These are phyloP conservation scores for Halictus ligatus DNA, from an alignment of 2,888 invertebrate species.

Conservation along the genomic window DNA sequence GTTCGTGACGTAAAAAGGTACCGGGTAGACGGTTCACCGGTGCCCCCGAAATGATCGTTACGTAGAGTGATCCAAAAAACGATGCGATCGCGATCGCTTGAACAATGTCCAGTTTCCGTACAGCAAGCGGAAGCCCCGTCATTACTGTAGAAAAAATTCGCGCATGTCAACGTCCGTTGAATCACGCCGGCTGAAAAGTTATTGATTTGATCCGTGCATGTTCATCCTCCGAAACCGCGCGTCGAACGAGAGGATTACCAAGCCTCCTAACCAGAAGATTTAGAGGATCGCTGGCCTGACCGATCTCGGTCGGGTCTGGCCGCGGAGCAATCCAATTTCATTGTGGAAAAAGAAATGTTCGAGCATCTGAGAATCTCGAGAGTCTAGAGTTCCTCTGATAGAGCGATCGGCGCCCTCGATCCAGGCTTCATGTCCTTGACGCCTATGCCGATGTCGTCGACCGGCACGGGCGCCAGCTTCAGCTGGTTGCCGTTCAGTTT, in stretches of 20 bases:
- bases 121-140: background rate
- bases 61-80: background rate
- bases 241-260: background rate
- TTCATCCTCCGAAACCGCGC: background rate
- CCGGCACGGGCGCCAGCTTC: conserved; percentile 88
- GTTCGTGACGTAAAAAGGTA: conserved; percentile 53
- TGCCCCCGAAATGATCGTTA: background rate
- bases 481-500: conserved; percentile 91
- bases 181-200: background rate
- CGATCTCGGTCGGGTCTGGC: background rate
- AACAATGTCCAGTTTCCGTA: background rate
- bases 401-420: conserved; percentile 80
- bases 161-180: background rate
- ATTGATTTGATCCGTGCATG: background rate
- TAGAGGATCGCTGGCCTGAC: background rate
- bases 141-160: background rate
- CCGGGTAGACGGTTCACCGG: background rate
- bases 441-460: conserved; percentile 85
- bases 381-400: conserved; percentile 81
- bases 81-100: background rate
- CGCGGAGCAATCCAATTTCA: background rate
- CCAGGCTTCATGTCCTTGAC: conserved; percentile 82
- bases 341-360: background rate
- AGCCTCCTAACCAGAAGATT: background rate
- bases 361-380: background rate